Percentiles rank a stretch among this genome's conserved stretches.
phyloP scores from a whole-genome alignment of 1,140 invertebrate genomes.

The Leptopilina boulardi region DNA sequence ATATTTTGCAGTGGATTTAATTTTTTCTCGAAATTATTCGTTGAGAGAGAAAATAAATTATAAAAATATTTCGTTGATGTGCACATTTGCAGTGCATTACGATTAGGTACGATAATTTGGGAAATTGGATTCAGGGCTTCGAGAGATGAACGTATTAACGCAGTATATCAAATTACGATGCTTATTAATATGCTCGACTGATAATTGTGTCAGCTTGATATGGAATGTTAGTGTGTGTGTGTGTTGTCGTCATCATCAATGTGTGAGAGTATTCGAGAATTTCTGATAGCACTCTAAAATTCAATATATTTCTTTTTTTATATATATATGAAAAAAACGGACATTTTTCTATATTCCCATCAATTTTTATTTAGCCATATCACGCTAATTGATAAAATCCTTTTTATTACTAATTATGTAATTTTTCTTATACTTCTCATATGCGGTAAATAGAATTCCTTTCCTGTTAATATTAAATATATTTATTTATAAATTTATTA shows the following conservation, averaged over 20 bases:
- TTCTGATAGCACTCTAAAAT: conserved; percentile 40
- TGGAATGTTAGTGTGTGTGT: conserved; percentile 52
- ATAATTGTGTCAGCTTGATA: conserved; percentile 47
- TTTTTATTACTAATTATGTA: conserved; percentile 12
- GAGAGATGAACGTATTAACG: conserved; percentile 25
- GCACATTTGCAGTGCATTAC: background rate
- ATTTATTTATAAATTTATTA: background rate
- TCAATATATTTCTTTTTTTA: background rate
- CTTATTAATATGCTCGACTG: conserved; percentile 49
- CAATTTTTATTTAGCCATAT: background rate
- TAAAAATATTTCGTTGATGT: background rate
- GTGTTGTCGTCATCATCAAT: no score
- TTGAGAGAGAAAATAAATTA: no score
- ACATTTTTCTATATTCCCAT: background rate
- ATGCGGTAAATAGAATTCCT: background rate
- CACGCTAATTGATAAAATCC: conserved; percentile 14
- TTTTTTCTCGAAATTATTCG: no score
- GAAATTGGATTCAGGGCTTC: conserved; percentile 40
- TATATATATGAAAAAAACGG: background rate
- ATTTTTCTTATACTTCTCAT: no score
- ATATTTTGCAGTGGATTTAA: no score
- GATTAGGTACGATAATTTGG: conserved; percentile 37
- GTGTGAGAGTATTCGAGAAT: conserved; percentile 42
- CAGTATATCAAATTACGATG: conserved; percentile 32
- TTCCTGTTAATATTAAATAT: background rate